Conservation (phyloP, 1,140 invertebrate species). For the Drosophila jambulina region DNA sequence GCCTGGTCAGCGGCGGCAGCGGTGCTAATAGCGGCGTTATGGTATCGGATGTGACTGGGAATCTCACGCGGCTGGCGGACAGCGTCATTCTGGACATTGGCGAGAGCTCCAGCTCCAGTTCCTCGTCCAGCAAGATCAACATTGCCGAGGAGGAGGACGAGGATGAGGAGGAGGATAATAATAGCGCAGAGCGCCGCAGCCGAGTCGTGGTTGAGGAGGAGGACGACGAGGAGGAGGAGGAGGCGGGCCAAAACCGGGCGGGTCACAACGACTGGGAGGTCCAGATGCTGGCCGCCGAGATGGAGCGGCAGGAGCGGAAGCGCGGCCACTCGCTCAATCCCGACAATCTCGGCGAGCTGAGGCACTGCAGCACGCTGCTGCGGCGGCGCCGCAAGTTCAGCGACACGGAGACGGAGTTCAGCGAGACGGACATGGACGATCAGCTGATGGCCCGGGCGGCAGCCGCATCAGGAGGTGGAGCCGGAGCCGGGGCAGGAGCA, state of each 20-base stretch:
- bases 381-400: constrained; percentile 76
- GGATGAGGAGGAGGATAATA: constrained; percentile 46
- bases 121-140: constrained; percentile 71
- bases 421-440: constrained; percentile 73
- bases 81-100: constrained; percentile 83
- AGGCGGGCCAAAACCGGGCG: not conserved
- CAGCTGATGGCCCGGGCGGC: constrained; percentile 29
- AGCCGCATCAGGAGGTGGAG: not conserved
- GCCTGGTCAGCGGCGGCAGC: not conserved
- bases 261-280: constrained; percentile 90
- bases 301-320: constrained; percentile 87
- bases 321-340: constrained; percentile 67
- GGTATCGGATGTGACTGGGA: constrained; percentile 72
- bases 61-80: constrained; percentile 67
- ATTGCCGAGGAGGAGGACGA: constrained; percentile 62
- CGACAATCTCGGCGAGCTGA: constrained; percentile 67
- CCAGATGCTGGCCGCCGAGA: constrained; percentile 90
- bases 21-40: constrained; percentile 31
- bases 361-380: constrained; percentile 66
- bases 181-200: constrained; percentile 16
- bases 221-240: constrained; percentile 19
- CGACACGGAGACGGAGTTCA: constrained; percentile 80
- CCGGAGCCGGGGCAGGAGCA: not conserved
- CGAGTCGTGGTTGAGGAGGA: constrained; percentile 25
- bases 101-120: constrained; percentile 81